Base-by-base conservation (phyloP, 2,888 invertebrate genomes). In the Drosophila trichaetosa region DNA sequence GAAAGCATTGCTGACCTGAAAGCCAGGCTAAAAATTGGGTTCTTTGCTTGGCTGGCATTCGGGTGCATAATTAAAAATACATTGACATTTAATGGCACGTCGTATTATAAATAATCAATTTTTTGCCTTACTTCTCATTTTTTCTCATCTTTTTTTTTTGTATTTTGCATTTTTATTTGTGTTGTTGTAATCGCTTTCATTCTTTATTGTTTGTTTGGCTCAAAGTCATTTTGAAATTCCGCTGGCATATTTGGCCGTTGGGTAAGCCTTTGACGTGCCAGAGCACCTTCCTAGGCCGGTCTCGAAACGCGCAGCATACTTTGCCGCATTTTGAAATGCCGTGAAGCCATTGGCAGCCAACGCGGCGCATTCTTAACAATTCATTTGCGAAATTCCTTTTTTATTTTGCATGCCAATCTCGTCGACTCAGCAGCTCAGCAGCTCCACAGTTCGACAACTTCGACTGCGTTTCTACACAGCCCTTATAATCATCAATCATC, bases 61-160 rank as follows among this genome's bases (percentile, higher is more conserved):
- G 78, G 73, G 75, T 76, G 81, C 76, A 81, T 87, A 87, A 87
- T 89, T 87, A 87, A 87, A 88, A 84, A 79, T 84, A 81, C 87
- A 89, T 89, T 89, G 89, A 87, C 84, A 87, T 89, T 84, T 87
- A 82, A 79, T 76, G 80, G 76, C 73, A 67, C 73, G 63, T 79
- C 79, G 71, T 85, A 79, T 79, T 79, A 83, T 85, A 87, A 87
- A 85, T 85, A 83, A 84, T 87, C 71, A 84, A 78, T 83, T 76
- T 66, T 72, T 59, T 48, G 53, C 69, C 18, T 65, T 68, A 54
- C 31, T 36, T 64, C 42, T 38, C 24, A 49, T 58, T 54, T 1
- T 27, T 56, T 31, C 46, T 4, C 16, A 16, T 46, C 21, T 16
- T 16, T 4, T 46, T 21, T 16, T 18, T 38, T 46, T 6, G n/a